Percentiles rank a stretch among this genome's conserved stretches.
Conservation (phyloP, 2,888 invertebrate genomes). For the Diplolepis rosae region DNA sequence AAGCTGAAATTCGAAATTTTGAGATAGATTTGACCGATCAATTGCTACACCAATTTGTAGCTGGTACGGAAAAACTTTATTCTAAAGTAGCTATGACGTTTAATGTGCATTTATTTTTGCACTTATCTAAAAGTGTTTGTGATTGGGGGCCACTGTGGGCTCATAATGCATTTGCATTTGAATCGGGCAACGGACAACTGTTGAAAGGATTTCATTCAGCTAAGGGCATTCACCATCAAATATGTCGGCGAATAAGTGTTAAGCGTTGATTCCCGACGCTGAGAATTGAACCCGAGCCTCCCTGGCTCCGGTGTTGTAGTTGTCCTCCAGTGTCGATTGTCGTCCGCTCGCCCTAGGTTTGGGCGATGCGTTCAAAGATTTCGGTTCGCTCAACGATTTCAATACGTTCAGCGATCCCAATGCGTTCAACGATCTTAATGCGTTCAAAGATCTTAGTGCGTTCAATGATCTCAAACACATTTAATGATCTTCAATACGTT, state of each 20-base stretch:
- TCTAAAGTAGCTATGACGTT: conserved; percentile 5
- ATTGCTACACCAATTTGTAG: conserved; percentile 1
- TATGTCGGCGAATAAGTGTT: conserved; percentile 1
- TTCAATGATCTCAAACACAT: no score
- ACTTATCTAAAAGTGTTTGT: conserved; percentile 13
- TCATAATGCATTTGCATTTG: conserved; percentile 35
- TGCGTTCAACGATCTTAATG: no score
- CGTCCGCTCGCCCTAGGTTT: no score
- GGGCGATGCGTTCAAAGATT: no score
- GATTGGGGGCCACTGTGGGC: conserved; percentile 35
- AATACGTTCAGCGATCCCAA: no score
- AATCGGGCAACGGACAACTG: conserved; percentile 26
- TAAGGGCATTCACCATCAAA: conserved; percentile 23
- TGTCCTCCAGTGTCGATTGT: no score
- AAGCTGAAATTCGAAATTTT: background rate
- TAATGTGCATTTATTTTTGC: conserved; percentile 12
- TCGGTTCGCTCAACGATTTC: no score
- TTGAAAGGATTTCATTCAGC: background rate
- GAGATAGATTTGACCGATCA: background rate
- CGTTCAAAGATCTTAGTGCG: no score
- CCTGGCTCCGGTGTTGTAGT: no score
- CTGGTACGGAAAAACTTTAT: background rate
- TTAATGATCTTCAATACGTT: no score
- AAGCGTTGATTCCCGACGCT: no score
- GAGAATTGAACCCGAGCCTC: no score